Conservation (phyloP, 2,888 invertebrate genomes). For the Calephelis perditalis region DNA sequence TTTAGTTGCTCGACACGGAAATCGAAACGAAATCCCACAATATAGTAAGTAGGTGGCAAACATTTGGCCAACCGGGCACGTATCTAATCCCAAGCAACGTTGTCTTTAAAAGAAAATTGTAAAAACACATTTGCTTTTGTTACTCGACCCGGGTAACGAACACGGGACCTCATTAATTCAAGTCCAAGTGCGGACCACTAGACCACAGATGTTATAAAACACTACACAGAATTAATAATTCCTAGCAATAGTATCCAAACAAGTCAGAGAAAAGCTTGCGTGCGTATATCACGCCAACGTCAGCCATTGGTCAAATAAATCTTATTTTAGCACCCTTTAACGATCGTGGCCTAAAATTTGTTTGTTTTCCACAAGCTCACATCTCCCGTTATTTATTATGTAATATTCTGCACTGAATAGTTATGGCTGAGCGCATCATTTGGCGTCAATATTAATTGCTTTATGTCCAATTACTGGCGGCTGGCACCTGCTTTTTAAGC, state of each 20-base stretch:
- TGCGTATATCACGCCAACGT: slow-evolving; percentile 28
- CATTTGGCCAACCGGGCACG: too few species aligned
- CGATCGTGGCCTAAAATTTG: slow-evolving; percentile 30
- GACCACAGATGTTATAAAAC: slow-evolving; percentile 19
- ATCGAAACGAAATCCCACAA: too few species aligned
- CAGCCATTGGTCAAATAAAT: slow-evolving; percentile 34
- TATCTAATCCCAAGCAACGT: too few species aligned
- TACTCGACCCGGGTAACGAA: too few species aligned
- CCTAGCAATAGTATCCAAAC: slow-evolving; percentile 15
- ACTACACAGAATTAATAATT: too few species aligned
- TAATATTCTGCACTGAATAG: slow-evolving; percentile 11
- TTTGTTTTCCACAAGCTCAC: slow-evolving; percentile 29
- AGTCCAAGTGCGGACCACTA: slow-evolving; percentile 15
- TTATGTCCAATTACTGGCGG: background rate
- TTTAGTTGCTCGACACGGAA: too few species aligned
- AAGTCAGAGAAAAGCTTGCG: slow-evolving; percentile 19
- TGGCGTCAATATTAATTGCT: slow-evolving; percentile 8
- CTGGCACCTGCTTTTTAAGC: background rate
- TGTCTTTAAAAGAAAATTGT: too few species aligned
- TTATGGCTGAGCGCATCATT: slow-evolving; percentile 10
- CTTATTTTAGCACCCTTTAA: slow-evolving; percentile 36
- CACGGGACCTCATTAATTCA: background rate
- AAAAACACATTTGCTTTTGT: too few species aligned
- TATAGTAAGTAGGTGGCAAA: too few species aligned
- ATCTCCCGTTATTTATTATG: slow-evolving; percentile 24